Percentiles rank a stretch among this genome's conserved stretches.
Evolutionary conservation across 2,797 vertebrate species (phyloP).

Genomic region (Pampus argenteus): DNA sequence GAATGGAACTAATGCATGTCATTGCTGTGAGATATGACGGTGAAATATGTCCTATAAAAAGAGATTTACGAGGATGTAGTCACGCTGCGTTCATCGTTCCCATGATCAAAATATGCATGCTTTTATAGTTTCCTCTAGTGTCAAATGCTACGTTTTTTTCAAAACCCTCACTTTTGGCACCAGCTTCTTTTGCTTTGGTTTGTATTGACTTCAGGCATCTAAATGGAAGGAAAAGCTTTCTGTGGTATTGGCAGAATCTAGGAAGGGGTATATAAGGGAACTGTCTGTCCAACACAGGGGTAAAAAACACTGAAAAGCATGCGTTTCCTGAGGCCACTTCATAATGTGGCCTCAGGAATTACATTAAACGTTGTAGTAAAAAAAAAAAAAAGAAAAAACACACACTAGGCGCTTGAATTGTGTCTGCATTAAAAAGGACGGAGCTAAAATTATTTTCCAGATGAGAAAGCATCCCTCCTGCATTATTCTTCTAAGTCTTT

Average conservation of each 20-base stretch:
- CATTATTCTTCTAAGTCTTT: constrained; percentile 29
- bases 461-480: constrained; percentile 28
- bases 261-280: constrained; percentile 59
- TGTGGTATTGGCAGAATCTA: constrained; percentile 72
- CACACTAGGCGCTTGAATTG: not conserved
- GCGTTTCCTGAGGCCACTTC: constrained; percentile 63
- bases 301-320: constrained; percentile 54
- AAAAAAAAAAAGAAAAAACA: constrained; percentile 20
- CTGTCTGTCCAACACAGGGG: constrained; percentile 51
- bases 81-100: constrained; percentile 35
- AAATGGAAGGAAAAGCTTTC: constrained; percentile 74
- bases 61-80: constrained; percentile 52
- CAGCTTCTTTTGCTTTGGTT: constrained; percentile 42
- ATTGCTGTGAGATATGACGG: constrained; percentile 44
- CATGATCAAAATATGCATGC: constrained; percentile 46
- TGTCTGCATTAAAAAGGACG: constrained; percentile 16
- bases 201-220: constrained; percentile 65
- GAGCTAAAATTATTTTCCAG: constrained; percentile 36
- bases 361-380: constrained; percentile 35
- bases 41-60: constrained; percentile 48
- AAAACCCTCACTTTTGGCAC: constrained; percentile 39
- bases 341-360: constrained; percentile 54
- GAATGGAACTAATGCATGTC: constrained; percentile 50
- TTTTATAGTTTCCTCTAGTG: constrained; percentile 45
- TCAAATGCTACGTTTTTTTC: constrained; percentile 30